Evolutionary conservation across 1,140 invertebrate genomes (phyloP).

Genomic region (Drosophila elegans): DNA sequence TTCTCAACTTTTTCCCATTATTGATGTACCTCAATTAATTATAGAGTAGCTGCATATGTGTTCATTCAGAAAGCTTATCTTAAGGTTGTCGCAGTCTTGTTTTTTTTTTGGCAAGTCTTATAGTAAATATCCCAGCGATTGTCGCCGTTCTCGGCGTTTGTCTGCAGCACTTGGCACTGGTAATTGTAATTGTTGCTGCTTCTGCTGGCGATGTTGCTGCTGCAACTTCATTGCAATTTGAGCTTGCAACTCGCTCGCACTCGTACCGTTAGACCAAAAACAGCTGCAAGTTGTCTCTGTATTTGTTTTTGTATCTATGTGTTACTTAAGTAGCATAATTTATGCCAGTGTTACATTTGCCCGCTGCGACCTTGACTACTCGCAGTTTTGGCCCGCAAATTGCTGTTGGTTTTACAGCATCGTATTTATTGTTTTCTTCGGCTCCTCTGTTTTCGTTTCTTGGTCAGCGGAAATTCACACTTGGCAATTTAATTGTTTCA

Average conservation of each 20-base stretch:
- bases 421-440: constrained; percentile 5
- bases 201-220: constrained; percentile 22
- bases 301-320: constrained; percentile 7
- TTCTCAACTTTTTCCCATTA: background rate
- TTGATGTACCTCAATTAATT: background rate
- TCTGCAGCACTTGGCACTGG: constrained; percentile 45
- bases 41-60: constrained; percentile 27
- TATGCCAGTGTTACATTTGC: constrained; percentile 77
- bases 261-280: constrained; percentile 53
- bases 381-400: constrained; percentile 49
- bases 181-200: constrained; percentile 44
- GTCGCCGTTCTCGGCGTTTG: constrained; percentile 35
- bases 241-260: constrained; percentile 24
- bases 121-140: constrained; percentile 51
- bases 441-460: constrained; percentile 27
- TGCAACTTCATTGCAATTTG: constrained; percentile 48
- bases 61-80: constrained; percentile 47
- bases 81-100: constrained; percentile 28
- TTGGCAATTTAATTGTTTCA: constrained; percentile 71
- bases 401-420: constrained; percentile 48
- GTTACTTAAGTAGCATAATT: constrained; percentile 58
- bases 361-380: constrained; percentile 72
- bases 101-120: constrained; percentile 33
- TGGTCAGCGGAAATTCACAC: constrained; percentile 75
- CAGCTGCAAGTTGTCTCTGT: constrained; percentile 26